phyloP scores from a whole-genome alignment of 2,797 vertebrate species.

The Mormyrus hasselquistii region DNA sequence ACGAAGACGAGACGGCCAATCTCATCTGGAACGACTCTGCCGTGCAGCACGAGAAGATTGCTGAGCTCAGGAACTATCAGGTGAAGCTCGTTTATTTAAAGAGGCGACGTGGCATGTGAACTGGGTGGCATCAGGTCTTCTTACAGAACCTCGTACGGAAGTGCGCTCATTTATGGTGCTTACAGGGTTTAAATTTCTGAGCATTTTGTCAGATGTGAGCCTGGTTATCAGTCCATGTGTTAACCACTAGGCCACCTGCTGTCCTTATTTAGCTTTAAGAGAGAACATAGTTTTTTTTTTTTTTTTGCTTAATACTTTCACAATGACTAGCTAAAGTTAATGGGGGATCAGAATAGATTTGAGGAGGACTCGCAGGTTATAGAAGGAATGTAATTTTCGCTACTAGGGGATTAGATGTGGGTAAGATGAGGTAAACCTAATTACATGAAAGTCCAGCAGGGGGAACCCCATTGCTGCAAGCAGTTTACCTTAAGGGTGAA shows the following conservation, averaged over 20 bases:
- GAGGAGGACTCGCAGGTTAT: neutral
- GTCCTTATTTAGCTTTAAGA: conserved; percentile 6
- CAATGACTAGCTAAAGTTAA: neutral
- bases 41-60: conserved; percentile 94
- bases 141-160: neutral
- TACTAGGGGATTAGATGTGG: neutral
- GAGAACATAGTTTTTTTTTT: neutral
- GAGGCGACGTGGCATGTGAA: neutral
- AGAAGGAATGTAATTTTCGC: conserved; percentile 1
- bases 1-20: conserved; percentile 94
- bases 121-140: neutral
- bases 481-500: neutral
- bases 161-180: neutral
- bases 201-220: neutral
- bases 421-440: conserved; percentile 16
- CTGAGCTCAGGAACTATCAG: conserved; percentile 96
- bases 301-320: neutral
- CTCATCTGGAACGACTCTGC: conserved; percentile 96
- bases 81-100: conserved; percentile 45
- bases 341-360: neutral
- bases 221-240: neutral
- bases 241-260: neutral
- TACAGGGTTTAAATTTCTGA: neutral
- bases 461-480: neutral
- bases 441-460: conserved; percentile 4